Evolutionary conservation across 2,797 vertebrate genomes (phyloP).

Genomic region (Alfaro cultratus): DNA sequence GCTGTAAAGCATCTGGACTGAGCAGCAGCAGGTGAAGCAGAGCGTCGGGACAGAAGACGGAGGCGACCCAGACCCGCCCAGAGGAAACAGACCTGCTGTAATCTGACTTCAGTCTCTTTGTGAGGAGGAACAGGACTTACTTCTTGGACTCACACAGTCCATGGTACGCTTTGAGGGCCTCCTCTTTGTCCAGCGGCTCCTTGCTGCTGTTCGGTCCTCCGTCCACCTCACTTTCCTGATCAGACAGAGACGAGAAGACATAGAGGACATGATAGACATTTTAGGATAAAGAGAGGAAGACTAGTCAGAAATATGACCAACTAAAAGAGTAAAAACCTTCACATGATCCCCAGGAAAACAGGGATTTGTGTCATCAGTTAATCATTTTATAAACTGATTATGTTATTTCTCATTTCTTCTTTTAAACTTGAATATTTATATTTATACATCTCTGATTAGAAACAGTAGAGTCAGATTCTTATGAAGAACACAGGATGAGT

Average conservation of each 20-base stretch:
- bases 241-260: conserved; percentile 21
- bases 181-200: conserved; percentile 82
- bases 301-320: neutral
- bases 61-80: neutral
- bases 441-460: neutral
- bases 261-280: neutral
- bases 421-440: neutral
- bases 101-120: neutral
- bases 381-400: neutral
- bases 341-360: neutral
- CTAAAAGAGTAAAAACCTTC: neutral
- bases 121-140: conserved; percentile 71
- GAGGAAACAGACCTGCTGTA: neutral
- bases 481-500: neutral
- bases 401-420: neutral
- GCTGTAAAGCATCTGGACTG: neutral
- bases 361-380: neutral
- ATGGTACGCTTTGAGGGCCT: conserved; percentile 81
- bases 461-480: neutral
- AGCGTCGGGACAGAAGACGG: neutral
- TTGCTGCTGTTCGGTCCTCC: conserved; percentile 78
- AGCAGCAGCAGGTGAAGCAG: neutral
- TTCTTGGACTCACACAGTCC: conserved; percentile 87
- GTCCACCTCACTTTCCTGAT: conserved; percentile 49
- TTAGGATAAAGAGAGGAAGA: neutral